Conservation (phyloP, 2,113 vertebrate species). For the Lepidothrix coronata region DNA sequence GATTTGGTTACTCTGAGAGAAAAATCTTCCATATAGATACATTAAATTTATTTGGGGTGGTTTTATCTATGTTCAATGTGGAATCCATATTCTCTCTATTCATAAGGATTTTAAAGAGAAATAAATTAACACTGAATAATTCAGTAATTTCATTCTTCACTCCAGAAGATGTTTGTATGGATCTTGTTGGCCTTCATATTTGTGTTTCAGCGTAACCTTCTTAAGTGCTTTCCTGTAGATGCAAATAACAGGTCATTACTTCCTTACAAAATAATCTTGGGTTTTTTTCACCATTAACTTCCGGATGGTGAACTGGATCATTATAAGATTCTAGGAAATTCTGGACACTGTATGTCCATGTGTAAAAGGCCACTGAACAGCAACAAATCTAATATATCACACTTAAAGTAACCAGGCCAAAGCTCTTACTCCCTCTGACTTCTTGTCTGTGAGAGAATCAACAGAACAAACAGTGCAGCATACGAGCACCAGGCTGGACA, state of each 20-base stretch:
- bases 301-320: background rate
- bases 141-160: background rate
- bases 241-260: background rate
- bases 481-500: background rate
- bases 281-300: background rate
- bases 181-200: background rate
- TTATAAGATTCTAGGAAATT: background rate
- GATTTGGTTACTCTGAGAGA: constrained; percentile 22
- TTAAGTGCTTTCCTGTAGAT: background rate
- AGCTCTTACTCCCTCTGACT: background rate
- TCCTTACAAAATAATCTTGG: background rate
- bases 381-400: background rate
- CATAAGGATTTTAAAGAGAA: background rate
- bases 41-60: background rate
- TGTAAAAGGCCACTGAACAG: background rate
- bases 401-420: background rate
- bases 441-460: background rate
- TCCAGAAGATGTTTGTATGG: background rate
- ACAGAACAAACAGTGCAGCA: background rate
- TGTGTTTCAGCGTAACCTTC: background rate
- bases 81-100: background rate
- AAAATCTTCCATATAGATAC: background rate
- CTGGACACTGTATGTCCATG: background rate
- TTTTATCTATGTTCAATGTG: background rate
- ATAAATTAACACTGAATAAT: background rate